Evolutionary conservation across 2,888 invertebrate genomes (phyloP).

Genomic region (Limnephilus lunatus): DNA sequence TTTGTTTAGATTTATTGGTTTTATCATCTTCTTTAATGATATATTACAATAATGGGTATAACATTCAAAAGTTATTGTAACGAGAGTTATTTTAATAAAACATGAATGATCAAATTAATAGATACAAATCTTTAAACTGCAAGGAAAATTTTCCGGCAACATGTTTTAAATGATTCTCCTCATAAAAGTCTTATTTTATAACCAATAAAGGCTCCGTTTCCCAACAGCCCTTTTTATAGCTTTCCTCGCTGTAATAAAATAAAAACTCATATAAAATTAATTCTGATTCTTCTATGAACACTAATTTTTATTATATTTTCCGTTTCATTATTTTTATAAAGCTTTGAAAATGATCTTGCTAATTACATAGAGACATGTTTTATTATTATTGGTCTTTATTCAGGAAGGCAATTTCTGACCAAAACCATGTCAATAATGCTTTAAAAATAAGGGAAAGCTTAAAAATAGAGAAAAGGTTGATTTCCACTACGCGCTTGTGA

Average conservation of each 20-base stretch:
- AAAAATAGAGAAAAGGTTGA: too few relatives aligned
- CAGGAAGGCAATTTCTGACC: neutral
- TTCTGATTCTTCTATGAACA: neutral
- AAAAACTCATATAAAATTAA: neutral
- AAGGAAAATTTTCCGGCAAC: neutral
- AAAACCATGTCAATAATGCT: neutral
- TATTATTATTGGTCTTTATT: neutral
- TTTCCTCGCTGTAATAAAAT: neutral
- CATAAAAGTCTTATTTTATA: neutral
- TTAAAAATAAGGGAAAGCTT: neutral
- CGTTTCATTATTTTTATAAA: neutral
- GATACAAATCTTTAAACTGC: neutral
- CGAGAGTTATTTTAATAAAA: too few relatives aligned
- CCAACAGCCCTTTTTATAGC: neutral
- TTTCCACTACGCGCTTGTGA: too few relatives aligned
- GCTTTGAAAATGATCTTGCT: neutral
- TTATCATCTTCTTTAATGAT: too few relatives aligned
- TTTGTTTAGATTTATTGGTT: too few relatives aligned
- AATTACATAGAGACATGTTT: neutral
- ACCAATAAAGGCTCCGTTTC: neutral
- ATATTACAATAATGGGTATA: too few relatives aligned
- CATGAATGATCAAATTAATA: neutral
- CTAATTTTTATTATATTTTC: neutral
- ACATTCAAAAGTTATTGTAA: too few relatives aligned
- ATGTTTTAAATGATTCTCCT: neutral